Percentiles rank a stretch among this genome's conserved stretches.
phyloP scores from a whole-genome alignment of 2,113 vertebrate species.

The Oceanodroma tethys region DNA sequence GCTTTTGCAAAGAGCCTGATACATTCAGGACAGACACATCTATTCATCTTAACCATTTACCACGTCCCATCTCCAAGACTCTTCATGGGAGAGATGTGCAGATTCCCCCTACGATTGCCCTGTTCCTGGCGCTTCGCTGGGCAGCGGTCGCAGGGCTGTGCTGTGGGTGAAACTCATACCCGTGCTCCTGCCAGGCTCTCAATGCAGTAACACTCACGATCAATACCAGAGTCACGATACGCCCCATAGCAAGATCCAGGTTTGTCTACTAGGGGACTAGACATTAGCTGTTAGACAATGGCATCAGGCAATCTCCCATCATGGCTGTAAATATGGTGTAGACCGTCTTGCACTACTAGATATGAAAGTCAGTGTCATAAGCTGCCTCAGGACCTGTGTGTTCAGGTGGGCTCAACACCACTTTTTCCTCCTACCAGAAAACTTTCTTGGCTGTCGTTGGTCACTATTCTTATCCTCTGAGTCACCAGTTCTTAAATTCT shows the following conservation, averaged over 20 bases:
- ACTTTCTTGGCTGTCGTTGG: neutral
- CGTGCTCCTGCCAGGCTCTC: neutral
- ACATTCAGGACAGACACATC: neutral
- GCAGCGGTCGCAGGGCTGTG: accelerated
- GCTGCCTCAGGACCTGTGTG: neutral
- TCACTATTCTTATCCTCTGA: neutral
- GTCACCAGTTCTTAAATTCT: neutral
- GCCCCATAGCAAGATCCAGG: neutral
- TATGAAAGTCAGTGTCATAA: neutral
- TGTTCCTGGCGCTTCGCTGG: accelerated
- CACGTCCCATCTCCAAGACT: neutral
- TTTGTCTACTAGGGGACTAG: neutral
- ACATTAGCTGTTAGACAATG: neutral
- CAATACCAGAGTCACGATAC: neutral
- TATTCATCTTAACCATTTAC: neutral
- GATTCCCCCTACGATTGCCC: accelerated
- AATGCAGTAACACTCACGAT: neutral
- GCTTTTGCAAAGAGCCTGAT: neutral
- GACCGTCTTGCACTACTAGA: neutral
- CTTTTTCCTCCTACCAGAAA: neutral
- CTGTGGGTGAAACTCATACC: neutral
- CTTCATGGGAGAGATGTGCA: neutral
- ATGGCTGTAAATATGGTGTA: neutral
- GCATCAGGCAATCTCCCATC: neutral
- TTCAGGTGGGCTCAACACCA: neutral